These are phyloP conservation scores for Gandaritis pyraliata DNA, from an alignment of 2,888 invertebrate species.

Conservation along the genomic window DNA sequence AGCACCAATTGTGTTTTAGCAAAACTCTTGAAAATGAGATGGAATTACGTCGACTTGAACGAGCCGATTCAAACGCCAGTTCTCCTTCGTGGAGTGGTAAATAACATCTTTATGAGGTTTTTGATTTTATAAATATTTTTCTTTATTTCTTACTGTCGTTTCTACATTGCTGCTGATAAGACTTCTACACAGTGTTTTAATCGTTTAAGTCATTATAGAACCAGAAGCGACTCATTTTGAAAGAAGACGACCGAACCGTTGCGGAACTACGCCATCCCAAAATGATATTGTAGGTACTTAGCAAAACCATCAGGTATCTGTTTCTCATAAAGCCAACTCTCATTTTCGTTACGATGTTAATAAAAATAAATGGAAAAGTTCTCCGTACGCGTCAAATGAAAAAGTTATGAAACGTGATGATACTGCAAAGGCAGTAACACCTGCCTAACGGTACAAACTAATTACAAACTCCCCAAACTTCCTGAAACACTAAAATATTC, in stretches of 20 bases:
- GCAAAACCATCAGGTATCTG: conserved; percentile 73
- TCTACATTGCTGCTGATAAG: conserved; percentile 15
- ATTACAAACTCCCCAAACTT: conserved; percentile 80
- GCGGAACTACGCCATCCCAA: conserved; percentile 33
- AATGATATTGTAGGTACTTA: conserved; percentile 55
- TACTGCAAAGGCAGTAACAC: conserved; percentile 78
- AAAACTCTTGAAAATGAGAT: conserved; percentile 44
- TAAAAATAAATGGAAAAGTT: conserved; percentile 84
- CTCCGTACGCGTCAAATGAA: conserved; percentile 81
- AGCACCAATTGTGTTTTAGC: conserved; percentile 52
- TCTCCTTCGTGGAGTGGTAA: background rate
- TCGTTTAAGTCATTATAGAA: conserved; percentile 26
- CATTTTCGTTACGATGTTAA: conserved; percentile 82
- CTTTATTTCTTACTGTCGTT: background rate
- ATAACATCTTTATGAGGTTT: conserved; percentile 1
- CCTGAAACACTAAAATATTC: conserved; percentile 82
- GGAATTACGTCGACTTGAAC: conserved; percentile 25
- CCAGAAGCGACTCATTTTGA: conserved; percentile 14
- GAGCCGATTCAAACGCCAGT: conserved; percentile 16
- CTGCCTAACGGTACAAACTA: conserved; percentile 74
- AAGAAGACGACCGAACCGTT: conserved; percentile 18
- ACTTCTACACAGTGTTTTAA: conserved; percentile 12
- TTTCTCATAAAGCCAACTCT: conserved; percentile 78
- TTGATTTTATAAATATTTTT: conserved; percentile 5
- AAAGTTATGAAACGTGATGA: conserved; percentile 83